Evolutionary conservation across 2,797 vertebrate species (phyloP).

Genomic region (Mormyrops attenuatus): DNA sequence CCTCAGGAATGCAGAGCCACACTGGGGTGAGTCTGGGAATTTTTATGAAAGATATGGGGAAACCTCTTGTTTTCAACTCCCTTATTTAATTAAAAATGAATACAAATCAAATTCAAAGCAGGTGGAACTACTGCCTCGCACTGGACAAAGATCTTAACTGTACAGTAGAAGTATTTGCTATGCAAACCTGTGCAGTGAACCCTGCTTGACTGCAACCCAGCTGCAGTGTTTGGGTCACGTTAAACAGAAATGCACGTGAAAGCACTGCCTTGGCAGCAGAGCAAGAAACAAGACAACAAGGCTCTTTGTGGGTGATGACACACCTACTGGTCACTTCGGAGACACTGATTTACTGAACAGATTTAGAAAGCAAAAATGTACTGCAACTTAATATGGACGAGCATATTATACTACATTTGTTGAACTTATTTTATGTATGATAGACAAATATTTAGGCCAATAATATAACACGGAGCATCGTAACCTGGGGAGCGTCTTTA

Average conservation of each 20-base stretch:
- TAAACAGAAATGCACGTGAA: slow-evolving; percentile 20
- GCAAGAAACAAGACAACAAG: slow-evolving; percentile 49
- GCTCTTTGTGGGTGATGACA: slow-evolving; percentile 22
- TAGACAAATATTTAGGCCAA: not conserved
- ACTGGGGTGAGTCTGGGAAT: not conserved
- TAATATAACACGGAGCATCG: too few relatives aligned
- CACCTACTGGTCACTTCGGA: not conserved
- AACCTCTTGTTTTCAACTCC: not conserved
- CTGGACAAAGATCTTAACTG: not conserved
- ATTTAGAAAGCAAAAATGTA: not conserved
- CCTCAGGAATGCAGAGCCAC: not conserved
- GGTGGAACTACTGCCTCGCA: not conserved
- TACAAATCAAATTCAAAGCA: not conserved
- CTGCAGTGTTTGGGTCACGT: slow-evolving; percentile 17
- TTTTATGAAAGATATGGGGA: not conserved
- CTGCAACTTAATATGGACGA: not conserved
- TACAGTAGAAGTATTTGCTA: slow-evolving; percentile 48
- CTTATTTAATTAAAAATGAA: slow-evolving; percentile 9
- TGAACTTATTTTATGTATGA: not conserved
- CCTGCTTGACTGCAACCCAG: slow-evolving; percentile 41
- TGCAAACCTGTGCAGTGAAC: slow-evolving; percentile 52
- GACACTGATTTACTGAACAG: not conserved
- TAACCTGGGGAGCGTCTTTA: not conserved
- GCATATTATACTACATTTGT: not conserved
- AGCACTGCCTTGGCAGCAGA: slow-evolving; percentile 29